Base-by-base conservation (phyloP, 1,140 invertebrate genomes). In the Aphelinus atriplicis region DNA sequence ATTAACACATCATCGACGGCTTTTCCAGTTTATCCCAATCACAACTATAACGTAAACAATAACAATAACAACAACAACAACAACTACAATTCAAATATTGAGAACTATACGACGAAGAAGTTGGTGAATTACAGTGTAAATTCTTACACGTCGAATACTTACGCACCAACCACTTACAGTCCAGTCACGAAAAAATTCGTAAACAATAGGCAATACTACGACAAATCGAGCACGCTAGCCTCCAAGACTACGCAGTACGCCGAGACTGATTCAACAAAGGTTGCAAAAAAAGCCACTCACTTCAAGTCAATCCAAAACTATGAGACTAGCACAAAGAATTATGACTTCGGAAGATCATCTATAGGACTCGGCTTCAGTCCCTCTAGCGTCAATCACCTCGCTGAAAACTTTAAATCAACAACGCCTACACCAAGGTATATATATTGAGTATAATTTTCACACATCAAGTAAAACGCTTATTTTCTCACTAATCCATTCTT, bases 81-180 rank as follows among this genome's bases (percentile, higher is more conserved):
- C 79, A 73, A 76, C 82, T 45, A 7, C 78, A 68, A 71, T 78
- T 51, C 80, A 82, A 57, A 78, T 81, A 26, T 26, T 26, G 26
- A 26, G 26, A 26, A 26, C 26, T 6, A 83, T 80, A 4, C 68
- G 71, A 2, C 2, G 10, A 26, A 55, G 46, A 85, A 84, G 26
- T 79, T 85, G 1, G 88, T 89, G 72, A 26, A 26, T 26, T 78
- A 82, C 1, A 88, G 9, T 9, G 26, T 43, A 2, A 73, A 86
- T 51, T 88, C 87, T 64, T 90, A 88, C 65, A 84, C 88, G 7
- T 85, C 83, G 45, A 89, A 84, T 60, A 89, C 83, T 75, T 89
- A 87, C 55, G 79, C 83, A 2, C 89, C 90, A 1, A 90, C 90
- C 0, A 90, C 90, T 3, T 84, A 88, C 63, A 84, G 85, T 68